A percentile compares a stretch with the other conserved stretches of the same genome.
Conservation (phyloP, 2,113 vertebrate species). For the Xiphias gladius region DNA sequence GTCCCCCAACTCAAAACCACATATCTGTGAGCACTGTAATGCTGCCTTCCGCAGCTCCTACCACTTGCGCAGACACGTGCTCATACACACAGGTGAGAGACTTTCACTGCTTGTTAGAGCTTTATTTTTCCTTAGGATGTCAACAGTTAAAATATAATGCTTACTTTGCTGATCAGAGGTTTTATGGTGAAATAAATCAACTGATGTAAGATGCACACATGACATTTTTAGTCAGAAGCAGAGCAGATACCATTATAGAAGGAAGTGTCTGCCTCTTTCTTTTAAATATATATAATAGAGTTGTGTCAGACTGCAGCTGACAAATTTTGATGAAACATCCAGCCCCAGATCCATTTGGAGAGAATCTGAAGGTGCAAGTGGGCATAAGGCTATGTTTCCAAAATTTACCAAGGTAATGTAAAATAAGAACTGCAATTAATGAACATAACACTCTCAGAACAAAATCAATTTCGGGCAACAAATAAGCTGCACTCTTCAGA, state of each 20-base stretch:
- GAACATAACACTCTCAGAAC: neutral
- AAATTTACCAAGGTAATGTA: neutral
- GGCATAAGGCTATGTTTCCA: neutral
- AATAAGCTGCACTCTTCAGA: neutral
- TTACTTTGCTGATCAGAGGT: neutral
- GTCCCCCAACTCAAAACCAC: slow-evolving; percentile 96
- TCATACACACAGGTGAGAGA: slow-evolving; percentile 94
- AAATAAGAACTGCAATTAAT: neutral
- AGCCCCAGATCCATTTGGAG: neutral
- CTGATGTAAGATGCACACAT: neutral
- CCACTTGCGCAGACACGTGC: slow-evolving; percentile 97
- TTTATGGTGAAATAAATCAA: neutral
- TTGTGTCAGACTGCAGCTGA: neutral
- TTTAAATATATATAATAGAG: neutral
- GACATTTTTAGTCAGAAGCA: neutral
- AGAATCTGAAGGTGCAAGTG: neutral
- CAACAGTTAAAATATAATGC: neutral
- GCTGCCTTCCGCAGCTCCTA: slow-evolving; percentile 99
- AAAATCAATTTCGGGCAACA: neutral
- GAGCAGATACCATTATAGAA: neutral
- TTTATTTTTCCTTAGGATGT: neutral
- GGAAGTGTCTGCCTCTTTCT: neutral
- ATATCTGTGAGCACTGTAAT: slow-evolving; percentile 98
- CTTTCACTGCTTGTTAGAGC: slow-evolving; percentile 57
- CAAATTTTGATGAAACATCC: neutral